Evolutionary conservation across 1,140 invertebrate species (phyloP).

Genomic region (Penaeus vannamei): DNA sequence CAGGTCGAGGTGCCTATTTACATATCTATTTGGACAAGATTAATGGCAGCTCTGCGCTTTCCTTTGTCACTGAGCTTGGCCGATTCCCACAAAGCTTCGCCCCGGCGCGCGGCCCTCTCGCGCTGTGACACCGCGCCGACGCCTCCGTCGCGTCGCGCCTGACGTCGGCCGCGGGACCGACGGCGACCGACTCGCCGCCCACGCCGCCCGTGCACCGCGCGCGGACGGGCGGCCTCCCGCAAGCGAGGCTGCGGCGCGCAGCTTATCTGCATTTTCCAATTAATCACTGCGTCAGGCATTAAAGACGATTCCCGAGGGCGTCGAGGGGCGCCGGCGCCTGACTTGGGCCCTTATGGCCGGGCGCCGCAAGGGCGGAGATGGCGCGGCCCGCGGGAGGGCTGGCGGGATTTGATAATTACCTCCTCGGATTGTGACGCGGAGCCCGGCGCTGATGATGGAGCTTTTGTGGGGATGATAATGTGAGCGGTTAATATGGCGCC

Average conservation of each 20-base stretch:
- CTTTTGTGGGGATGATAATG: slow-evolving; percentile 41
- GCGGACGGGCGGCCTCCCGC: not conserved
- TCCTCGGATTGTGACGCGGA: slow-evolving; percentile 14
- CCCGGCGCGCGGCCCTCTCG: not conserved
- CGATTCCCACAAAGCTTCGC: slow-evolving; percentile 39
- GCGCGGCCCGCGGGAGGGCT: not conserved
- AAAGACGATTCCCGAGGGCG: slow-evolving; percentile 21
- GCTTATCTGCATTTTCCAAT: slow-evolving; percentile 40
- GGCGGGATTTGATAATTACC: slow-evolving; percentile 14
- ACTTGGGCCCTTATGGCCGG: not conserved
- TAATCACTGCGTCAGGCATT: slow-evolving; percentile 38
- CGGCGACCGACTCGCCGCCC: not conserved
- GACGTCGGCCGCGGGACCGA: not conserved
- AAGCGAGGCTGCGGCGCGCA: not conserved
- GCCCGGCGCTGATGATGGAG: not conserved
- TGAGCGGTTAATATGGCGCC: not conserved
- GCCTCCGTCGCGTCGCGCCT: not conserved
- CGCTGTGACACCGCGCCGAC: not conserved
- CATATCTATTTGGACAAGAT: slow-evolving; percentile 62
- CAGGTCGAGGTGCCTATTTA: slow-evolving; percentile 53
- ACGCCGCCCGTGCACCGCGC: not conserved
- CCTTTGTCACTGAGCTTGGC: not conserved
- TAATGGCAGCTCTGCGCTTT: slow-evolving; percentile 21
- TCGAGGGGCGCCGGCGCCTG: not conserved
- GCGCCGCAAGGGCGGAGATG: not conserved